phyloP scores from a whole-genome alignment of 1,140 invertebrate genomes.

The Maniola jurtina region DNA sequence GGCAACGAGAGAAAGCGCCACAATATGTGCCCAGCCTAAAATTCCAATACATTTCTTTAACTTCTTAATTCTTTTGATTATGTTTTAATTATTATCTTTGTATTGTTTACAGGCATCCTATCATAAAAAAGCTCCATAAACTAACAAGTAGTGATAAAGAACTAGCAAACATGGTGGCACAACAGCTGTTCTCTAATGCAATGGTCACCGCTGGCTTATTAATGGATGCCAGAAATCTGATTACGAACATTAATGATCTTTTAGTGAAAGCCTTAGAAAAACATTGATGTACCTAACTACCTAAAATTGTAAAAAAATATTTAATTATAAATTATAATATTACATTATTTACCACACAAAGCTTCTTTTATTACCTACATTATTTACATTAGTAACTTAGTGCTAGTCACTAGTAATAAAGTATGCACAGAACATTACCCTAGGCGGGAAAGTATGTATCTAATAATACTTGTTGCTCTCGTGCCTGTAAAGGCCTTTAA shows the following conservation, averaged over 20 bases:
- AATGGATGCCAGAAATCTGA: constrained; percentile 92
- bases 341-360: not conserved
- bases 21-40: too few relatives aligned
- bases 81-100: not conserved
- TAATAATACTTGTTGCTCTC: too few relatives aligned
- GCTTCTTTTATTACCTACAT: not conserved
- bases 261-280: constrained; percentile 91
- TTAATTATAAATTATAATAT: not conserved
- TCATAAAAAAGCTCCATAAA: constrained; percentile 93
- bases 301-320: not conserved
- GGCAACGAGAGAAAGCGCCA: too few relatives aligned
- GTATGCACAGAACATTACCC: too few relatives aligned
- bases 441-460: too few relatives aligned
- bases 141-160: constrained; percentile 87
- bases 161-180: constrained; percentile 89
- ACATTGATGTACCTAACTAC: constrained; percentile 79
- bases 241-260: constrained; percentile 92
- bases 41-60: too few relatives aligned
- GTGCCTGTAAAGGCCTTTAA: too few relatives aligned
- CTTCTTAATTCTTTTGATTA: not conserved
- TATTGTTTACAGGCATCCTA: constrained; percentile 85
- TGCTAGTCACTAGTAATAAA: too few relatives aligned
- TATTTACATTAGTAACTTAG: too few relatives aligned
- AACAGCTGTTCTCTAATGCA: constrained; percentile 96
- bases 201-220: constrained; percentile 97